These are phyloP conservation scores for Aphis craccivora DNA, from an alignment of 1,140 invertebrate genomes.

Conservation along the genomic window DNA sequence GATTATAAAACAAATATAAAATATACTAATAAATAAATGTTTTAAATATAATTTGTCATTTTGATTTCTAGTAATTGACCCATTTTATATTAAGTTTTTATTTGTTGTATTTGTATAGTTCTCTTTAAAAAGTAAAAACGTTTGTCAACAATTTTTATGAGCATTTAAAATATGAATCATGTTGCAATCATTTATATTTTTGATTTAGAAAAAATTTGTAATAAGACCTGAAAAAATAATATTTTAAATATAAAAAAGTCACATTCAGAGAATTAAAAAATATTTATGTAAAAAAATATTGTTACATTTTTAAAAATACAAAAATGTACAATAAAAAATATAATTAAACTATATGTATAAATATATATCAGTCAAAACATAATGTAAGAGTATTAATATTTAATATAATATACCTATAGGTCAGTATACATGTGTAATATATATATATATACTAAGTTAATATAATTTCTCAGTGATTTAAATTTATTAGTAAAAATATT, in stretches of 20 bases:
- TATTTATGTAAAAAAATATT: not conserved
- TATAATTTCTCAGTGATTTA: not conserved
- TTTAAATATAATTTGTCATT: not conserved
- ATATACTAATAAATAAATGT: not conserved
- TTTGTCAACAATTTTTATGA: not conserved
- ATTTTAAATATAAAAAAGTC: conserved; percentile 7
- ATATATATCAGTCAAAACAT: not conserved
- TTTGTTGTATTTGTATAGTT: not conserved
- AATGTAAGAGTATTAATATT: not conserved
- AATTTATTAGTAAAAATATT: not conserved
- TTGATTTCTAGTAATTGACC: not conserved
- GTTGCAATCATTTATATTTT: not conserved
- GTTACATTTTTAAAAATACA: not conserved
- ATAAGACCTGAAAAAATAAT: not conserved
- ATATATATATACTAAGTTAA: not conserved
- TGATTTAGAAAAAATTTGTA: not conserved
- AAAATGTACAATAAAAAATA: not conserved
- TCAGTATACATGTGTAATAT: no score
- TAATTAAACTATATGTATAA: not conserved
- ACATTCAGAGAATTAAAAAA: not conserved
- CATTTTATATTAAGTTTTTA: not conserved
- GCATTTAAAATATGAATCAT: not conserved
- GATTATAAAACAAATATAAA: no score
- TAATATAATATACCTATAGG: not conserved
- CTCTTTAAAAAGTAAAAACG: not conserved